A percentile compares a stretch with the other conserved stretches of the same genome.
Conservation (phyloP, 2,888 invertebrate genomes). For the Pristionchus mayeri region DNA sequence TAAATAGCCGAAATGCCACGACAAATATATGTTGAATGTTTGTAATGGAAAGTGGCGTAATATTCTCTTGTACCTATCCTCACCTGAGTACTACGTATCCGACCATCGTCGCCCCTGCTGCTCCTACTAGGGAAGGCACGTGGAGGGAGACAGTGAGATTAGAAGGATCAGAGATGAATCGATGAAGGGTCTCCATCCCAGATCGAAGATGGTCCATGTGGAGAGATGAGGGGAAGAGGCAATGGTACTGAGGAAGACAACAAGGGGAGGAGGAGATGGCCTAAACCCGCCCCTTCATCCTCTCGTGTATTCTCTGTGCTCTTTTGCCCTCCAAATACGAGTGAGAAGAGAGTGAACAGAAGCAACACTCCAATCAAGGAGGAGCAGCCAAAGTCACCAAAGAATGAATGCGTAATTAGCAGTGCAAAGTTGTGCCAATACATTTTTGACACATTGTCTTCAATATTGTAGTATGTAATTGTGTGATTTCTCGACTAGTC, state of each 20-base stretch:
- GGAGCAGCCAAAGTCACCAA: too few relatives aligned
- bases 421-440: too few relatives aligned
- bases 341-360: too few relatives aligned
- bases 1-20: too few relatives aligned
- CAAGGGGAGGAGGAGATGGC: not conserved
- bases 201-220: not conserved
- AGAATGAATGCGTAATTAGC: too few relatives aligned
- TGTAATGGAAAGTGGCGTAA: too few relatives aligned
- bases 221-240: not conserved
- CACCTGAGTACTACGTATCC: slow-evolving; percentile 22
- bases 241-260: not conserved
- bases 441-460: too few relatives aligned
- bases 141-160: slow-evolving; percentile 4
- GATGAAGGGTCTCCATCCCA: not conserved
- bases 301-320: not conserved
- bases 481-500: too few relatives aligned
- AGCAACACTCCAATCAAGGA: too few relatives aligned
- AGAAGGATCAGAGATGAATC: not conserved
- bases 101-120: slow-evolving; percentile 8
- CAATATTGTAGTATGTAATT: too few relatives aligned
- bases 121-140: not conserved
- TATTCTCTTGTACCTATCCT: not conserved
- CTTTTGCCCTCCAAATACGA: too few relatives aligned
- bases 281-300: not conserved
- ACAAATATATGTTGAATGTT: too few relatives aligned